phyloP scores from a whole-genome alignment of 2,113 vertebrate species.

The Apaloderma vittatum region DNA sequence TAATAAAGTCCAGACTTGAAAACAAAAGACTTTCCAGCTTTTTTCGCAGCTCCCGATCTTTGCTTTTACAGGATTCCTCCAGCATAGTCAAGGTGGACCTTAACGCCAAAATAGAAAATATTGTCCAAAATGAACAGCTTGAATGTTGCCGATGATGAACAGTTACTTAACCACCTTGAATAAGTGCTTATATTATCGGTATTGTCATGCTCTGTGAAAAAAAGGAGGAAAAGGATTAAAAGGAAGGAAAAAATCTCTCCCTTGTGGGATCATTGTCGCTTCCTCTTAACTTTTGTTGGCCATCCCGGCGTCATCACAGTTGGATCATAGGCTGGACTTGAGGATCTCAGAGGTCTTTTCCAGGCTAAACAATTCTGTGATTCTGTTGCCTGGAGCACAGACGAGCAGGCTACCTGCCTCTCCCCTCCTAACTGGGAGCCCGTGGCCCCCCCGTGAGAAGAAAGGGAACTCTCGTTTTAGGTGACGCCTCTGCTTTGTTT shows the following conservation, averaged over 20 bases:
- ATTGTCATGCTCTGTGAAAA: neutral
- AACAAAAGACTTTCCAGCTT: neutral
- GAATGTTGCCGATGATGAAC: neutral
- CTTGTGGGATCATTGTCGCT: neutral
- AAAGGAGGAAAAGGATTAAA: neutral
- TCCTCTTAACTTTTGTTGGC: neutral
- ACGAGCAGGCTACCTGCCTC: accelerated
- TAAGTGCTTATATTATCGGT: neutral
- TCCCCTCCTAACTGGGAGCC: neutral
- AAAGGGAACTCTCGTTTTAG: neutral
- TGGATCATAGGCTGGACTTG: too few relatives aligned
- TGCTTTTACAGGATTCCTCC: neutral
- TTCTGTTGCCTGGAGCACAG: neutral
- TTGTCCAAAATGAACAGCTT: neutral
- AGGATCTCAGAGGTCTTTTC: too few relatives aligned
- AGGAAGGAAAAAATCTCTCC: neutral
- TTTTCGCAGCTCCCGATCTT: neutral
- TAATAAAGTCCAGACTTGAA: neutral
- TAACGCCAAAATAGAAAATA: neutral
- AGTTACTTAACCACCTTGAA: neutral
- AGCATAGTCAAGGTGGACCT: neutral
- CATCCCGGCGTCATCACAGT: neutral
- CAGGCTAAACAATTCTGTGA: too few relatives aligned
- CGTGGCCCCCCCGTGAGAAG: too few relatives aligned
- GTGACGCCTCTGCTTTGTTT: neutral